Conservation (phyloP, 2,888 invertebrate genomes). For the Drosophila infuscata region DNA sequence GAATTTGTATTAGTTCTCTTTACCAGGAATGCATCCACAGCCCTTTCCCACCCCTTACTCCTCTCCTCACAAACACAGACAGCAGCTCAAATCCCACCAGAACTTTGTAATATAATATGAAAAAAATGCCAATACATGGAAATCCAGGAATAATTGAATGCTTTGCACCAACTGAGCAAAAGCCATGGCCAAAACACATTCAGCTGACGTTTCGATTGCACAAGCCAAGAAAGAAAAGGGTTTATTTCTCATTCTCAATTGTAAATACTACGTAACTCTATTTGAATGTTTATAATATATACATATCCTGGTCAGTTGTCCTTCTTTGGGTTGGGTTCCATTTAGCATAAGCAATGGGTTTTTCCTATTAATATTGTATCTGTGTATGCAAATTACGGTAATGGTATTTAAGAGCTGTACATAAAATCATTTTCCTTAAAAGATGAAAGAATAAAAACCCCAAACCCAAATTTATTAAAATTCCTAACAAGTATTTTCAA, state of each 20-base stretch:
- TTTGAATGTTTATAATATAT: neutral
- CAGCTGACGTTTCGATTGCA: conserved; percentile 27
- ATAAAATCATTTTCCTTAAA: neutral
- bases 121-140: conserved; percentile 26
- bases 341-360: neutral
- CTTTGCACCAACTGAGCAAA: conserved; percentile 25
- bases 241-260: neutral
- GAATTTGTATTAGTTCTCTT: conserved; percentile 55
- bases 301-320: neutral
- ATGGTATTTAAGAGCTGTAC: neutral
- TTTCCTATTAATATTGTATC: neutral
- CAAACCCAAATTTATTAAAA: neutral
- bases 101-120: conserved; percentile 23
- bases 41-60: fast-evolving
- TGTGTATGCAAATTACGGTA: neutral
- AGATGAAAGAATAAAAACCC: neutral
- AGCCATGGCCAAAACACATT: conserved; percentile 25
- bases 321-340: neutral
- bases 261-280: neutral
- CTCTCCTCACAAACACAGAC: neutral
- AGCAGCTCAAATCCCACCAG: neutral
- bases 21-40: neutral
- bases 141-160: conserved; percentile 32
- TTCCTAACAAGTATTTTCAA: neutral
- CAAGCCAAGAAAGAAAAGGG: conserved; percentile 1